Base-by-base conservation (phyloP, 2,888 invertebrate species). In the Peribatodes rhomboidaria region DNA sequence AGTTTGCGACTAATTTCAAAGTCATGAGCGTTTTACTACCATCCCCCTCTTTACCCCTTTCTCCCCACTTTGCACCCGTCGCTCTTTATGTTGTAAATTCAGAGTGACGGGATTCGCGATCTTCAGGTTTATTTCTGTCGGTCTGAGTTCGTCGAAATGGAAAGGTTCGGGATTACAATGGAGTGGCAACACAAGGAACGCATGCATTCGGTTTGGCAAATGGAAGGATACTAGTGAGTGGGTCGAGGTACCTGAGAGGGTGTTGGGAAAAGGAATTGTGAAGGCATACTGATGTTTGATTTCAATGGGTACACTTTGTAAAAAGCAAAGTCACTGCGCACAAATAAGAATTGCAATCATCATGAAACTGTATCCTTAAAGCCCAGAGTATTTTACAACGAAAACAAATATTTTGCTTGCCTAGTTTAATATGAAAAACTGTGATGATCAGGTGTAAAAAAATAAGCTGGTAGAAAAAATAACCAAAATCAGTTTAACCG, bases 1-100 rank as follows among this genome's bases (percentile, higher is more conserved):
- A 77, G 73, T 77, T 72, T 77, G 76, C 84, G 75, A 79, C 85
- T 85, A 80, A 88, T 89, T 85, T 88, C 83, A 84, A 88, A 88
- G 87, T 89, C 89, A 89, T 87, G 86, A 89, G 83, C 75, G 70
- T 75, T 81, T 80, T 74, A 74, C 74, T 73, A 72, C 72, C 68
- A 20, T 31, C 63, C 59, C 61, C 18, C 54, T n/a, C 13, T 31
- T 55, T 39, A 35, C 27, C 10, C 49, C 46, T 31, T 20, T 2
- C 59, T 13, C 46, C 20, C 49, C 52, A 49, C 20, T 31, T 37
- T 39, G 16, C 46, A 41, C 57, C 56, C 16, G 57, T 56, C 59
- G 37, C 57, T 47, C 71, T 67, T 71, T 74, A 65, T 71, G 69
- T 70, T 72, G 69, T 62, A 72, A 72, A 72, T 71, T 62, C 52